phyloP scores from a whole-genome alignment of 2,113 vertebrate genomes.

The Pomatostomus ruficeps region DNA sequence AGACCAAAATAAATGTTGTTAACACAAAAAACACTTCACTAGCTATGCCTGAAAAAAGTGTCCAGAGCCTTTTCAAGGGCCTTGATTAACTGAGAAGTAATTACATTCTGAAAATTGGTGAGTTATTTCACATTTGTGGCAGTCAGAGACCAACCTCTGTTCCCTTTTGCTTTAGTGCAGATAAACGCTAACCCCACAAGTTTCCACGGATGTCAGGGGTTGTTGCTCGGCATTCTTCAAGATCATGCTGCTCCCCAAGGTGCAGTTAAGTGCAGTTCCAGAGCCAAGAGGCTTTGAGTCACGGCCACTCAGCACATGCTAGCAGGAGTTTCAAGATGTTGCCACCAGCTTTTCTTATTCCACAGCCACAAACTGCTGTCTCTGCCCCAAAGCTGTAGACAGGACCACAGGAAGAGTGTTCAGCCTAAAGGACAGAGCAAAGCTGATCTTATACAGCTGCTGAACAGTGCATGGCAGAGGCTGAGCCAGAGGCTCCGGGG shows the following conservation, averaged over 20 bases:
- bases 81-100: slow-evolving; percentile 1
- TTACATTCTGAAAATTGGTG: not conserved
- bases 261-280: not conserved
- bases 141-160: rapidly evolving
- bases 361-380: not conserved
- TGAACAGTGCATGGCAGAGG: not conserved
- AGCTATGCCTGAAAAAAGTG: not conserved
- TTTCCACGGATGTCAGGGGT: not conserved
- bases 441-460: not conserved
- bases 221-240: not conserved
- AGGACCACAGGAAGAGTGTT: not conserved
- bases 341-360: not conserved
- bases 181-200: not conserved
- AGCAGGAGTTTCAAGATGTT: not conserved
- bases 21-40: not conserved
- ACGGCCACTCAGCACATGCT: not conserved
- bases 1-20: not conserved
- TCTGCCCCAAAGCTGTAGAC: not conserved
- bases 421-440: not conserved
- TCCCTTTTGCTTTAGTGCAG: not conserved
- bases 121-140: not conserved
- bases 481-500: not conserved
- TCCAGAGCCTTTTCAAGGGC: not conserved
- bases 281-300: slow-evolving; percentile 19
- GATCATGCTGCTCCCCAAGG: not conserved